Percentiles rank a stretch among this genome's conserved stretches.
phyloP scores from a whole-genome alignment of 37 sponge, comb jelly and placozoan species.

The Spongilla lacustris region DNA sequence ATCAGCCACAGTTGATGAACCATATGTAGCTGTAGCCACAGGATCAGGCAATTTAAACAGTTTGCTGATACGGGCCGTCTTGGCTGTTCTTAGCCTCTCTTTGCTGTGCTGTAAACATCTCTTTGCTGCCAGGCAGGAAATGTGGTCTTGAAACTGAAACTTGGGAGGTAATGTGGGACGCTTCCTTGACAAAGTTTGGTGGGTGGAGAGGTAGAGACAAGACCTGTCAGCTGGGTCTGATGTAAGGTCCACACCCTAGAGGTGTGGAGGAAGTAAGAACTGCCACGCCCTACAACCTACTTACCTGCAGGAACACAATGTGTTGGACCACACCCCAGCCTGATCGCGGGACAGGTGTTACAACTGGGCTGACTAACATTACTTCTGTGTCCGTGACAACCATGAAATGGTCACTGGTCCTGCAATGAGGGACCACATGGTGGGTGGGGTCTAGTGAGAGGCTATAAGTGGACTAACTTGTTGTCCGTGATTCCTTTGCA shows the following conservation, averaged over 20 bases:
- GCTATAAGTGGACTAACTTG: constrained; percentile 25
- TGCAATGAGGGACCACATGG: neutral
- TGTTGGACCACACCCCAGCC: constrained; percentile 90
- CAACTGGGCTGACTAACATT: constrained; percentile 85
- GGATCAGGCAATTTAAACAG: constrained; percentile 61
- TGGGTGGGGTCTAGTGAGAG: neutral
- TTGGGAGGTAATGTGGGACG: constrained; percentile 62
- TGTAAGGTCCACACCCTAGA: constrained; percentile 76
- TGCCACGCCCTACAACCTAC: neutral
- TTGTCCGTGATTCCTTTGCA: constrained; percentile 75
- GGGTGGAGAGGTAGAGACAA: constrained; percentile 62
- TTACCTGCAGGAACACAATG: constrained; percentile 84
- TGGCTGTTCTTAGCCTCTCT: constrained; percentile 61
- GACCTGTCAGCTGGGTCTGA: constrained; percentile 75
- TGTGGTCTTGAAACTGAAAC: constrained; percentile 88
- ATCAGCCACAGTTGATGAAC: neutral
- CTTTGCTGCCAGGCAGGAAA: constrained; percentile 84
- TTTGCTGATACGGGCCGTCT: constrained; percentile 56
- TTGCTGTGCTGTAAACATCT: constrained; percentile 59
- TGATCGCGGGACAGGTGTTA: neutral
- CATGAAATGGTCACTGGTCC: constrained; percentile 73
- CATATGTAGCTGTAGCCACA: neutral
- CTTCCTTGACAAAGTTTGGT: constrained; percentile 24
- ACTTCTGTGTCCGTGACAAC: constrained; percentile 83
- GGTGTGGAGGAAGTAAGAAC: neutral